Evolutionary conservation across 1,140 invertebrate genomes (phyloP), one percentile per base, ranked within the genome.

Genomic region (Drosophila kohkoa): DNA sequence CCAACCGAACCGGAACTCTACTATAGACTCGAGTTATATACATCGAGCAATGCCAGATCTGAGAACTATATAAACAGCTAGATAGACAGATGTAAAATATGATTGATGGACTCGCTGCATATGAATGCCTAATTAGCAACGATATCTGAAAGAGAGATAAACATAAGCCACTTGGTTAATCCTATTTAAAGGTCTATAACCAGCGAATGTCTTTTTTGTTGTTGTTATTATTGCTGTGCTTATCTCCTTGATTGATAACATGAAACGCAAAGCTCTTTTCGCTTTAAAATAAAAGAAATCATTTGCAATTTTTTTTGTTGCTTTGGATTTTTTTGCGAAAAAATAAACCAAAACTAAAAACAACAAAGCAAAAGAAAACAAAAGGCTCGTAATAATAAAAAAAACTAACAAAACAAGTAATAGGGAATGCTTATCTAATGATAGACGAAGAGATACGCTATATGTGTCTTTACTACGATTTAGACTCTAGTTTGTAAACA

Each of bases 1-100:
- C 32, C 64, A 76, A 48, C 72, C 63, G 75, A 76, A 43, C 72
- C 68, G 75, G 71, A 77, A 77, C 71, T 69, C 20, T 32, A 59
- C 58, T 43, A 38, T 46, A 43, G 45, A 16, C 20, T 57, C 54
- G 30, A 15, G 30, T 20, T 38, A 43, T 43, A 38, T 57, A 8
- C 16, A 43, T 38, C 20, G 35, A 38, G 15, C 35, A 38, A 65
- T 49, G 41, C 20, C 60, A 38, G 46, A 49, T 49, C n/a, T 51
- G 54, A 58, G n/a, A n/a, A 43, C 41, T 43, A 43, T 43, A n/a
- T 13, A 25, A 25, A 1, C 35, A 38, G 35, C 35, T 10, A 38
- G 6, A 38, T 0, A 38, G 35, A 38, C 35, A 38, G 35, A 8
- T 38, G 35, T 25, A 13, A 45, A 25, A 41, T 64, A 51, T 78